Conservation (phyloP, 2,797 vertebrate genomes). For the Hippocampus kuda region DNA sequence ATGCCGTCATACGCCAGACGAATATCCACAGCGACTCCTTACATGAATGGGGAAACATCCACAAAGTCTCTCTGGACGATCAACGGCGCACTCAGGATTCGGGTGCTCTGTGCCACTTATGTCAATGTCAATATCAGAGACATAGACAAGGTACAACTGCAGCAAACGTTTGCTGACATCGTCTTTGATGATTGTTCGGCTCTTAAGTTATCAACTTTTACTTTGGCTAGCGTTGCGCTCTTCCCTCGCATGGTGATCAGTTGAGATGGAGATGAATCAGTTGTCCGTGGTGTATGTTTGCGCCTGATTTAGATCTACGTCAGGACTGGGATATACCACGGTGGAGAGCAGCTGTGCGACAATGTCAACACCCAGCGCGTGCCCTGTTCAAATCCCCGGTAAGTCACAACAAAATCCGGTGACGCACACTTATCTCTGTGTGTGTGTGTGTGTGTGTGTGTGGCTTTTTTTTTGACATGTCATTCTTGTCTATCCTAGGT, state of each 20-base stretch:
- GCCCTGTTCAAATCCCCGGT: constrained; percentile 97
- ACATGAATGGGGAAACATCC: constrained; percentile 96
- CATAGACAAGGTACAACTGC: constrained; percentile 84
- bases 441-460: background rate
- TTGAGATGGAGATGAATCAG: constrained; percentile 1
- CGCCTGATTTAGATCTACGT: constrained; percentile 84
- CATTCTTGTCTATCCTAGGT: constrained; percentile 60
- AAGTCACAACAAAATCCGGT: constrained; percentile 10
- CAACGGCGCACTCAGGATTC: constrained; percentile 86
- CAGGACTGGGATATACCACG: constrained; percentile 95
- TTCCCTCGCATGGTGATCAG: background rate
- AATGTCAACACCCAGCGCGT: constrained; percentile 97
- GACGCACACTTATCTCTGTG: background rate
- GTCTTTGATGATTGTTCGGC: constrained; percentile 1
- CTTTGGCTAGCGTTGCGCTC: background rate
- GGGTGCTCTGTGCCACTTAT: constrained; percentile 93
- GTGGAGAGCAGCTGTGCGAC: constrained; percentile 95
- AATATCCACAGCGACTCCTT: constrained; percentile 94
- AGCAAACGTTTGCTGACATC: background rate
- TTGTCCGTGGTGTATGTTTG: background rate
- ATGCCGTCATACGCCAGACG: constrained; percentile 94
- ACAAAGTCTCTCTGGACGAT: constrained; percentile 93
- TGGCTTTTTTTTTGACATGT: background rate
- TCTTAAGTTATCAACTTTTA: background rate
- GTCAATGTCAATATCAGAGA: constrained; percentile 99